A percentile compares a stretch with the other conserved stretches of the same genome.
Evolutionary conservation across 2,888 invertebrate genomes (phyloP).

Genomic region (Himalopsyche japonica): DNA sequence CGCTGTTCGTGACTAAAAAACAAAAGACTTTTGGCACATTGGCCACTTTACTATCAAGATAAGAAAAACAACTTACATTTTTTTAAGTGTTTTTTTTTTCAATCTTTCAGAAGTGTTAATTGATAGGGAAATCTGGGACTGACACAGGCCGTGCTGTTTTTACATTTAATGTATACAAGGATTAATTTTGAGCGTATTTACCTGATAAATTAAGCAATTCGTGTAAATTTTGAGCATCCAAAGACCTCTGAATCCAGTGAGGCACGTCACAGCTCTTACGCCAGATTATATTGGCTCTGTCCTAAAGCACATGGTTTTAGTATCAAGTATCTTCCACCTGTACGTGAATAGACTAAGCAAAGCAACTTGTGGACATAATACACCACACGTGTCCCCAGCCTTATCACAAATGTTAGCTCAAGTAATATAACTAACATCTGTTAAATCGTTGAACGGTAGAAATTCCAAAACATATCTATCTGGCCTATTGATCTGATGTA

Average conservation of each 20-base stretch:
- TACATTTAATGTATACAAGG: neutral
- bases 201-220: neutral
- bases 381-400: neutral
- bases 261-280: neutral
- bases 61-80: neutral
- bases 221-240: neutral
- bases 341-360: neutral
- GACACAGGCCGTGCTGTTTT: no score
- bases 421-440: neutral
- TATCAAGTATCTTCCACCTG: neutral
- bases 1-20: neutral
- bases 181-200: neutral
- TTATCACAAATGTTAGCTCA: neutral
- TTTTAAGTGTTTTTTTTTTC: neutral
- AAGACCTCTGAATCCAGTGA: neutral
- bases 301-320: neutral
- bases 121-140: neutral
- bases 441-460: neutral
- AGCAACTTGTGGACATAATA: neutral
- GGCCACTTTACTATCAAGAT: neutral
- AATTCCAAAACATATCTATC: neutral
- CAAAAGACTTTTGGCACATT: neutral
- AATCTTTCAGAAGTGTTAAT: neutral
- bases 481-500: no score
- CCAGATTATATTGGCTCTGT: neutral